Evolutionary conservation across 2,888 invertebrate species (phyloP).

Genomic region (Andrena trimmerana): DNA sequence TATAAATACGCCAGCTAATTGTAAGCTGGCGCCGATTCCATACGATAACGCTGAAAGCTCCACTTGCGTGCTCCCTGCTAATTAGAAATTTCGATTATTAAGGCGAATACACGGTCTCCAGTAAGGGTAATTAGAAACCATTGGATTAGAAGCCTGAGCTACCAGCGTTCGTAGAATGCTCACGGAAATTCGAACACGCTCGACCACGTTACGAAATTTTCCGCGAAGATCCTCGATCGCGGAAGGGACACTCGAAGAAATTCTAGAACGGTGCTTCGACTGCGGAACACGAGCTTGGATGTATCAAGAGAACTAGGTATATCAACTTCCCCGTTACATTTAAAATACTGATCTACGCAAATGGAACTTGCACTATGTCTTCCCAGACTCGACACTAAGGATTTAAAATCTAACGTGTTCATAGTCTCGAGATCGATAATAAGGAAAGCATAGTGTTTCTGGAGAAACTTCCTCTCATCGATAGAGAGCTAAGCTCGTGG

Average conservation of each 20-base stretch:
- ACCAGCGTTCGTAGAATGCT: background rate
- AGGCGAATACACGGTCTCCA: slow-evolving; percentile 24
- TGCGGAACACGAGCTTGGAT: too few species aligned
- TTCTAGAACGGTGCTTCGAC: background rate
- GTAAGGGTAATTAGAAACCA: slow-evolving; percentile 28
- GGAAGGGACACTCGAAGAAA: background rate
- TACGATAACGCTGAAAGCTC: slow-evolving; percentile 51
- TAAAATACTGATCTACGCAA: too few species aligned
- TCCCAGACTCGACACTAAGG: too few species aligned
- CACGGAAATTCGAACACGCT: background rate
- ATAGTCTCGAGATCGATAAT: background rate
- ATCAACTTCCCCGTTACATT: too few species aligned
- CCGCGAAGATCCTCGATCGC: background rate
- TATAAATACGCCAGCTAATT: slow-evolving; percentile 53
- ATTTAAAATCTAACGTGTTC: too few species aligned
- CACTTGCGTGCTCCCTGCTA: slow-evolving; percentile 48
- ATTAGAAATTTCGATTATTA: slow-evolving; percentile 62
- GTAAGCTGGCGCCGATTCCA: slow-evolving; percentile 47
- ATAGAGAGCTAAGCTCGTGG: background rate
- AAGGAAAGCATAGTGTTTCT: background rate
- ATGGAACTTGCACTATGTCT: too few species aligned
- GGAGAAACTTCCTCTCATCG: background rate
- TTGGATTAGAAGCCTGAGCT: slow-evolving; percentile 36
- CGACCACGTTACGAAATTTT: background rate
- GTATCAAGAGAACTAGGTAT: too few species aligned